These are phyloP conservation scores for Holocentrus rufus DNA, from an alignment of 2,797 vertebrate species.

Conservation along the genomic window DNA sequence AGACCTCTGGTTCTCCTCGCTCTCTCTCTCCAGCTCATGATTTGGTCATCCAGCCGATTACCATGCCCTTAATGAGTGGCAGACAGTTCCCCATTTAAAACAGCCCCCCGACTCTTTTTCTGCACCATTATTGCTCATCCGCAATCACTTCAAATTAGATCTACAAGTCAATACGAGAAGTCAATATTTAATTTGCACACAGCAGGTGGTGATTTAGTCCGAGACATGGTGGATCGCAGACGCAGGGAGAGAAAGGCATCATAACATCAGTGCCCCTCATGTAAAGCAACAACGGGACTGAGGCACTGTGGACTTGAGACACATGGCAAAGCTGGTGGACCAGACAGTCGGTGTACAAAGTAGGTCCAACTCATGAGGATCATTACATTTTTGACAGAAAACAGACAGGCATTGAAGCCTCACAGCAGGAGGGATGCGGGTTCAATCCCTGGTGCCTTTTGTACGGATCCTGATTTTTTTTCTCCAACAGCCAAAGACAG, in stretches of 20 bases:
- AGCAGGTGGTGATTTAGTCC: conserved; percentile 79
- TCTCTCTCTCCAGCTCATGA: conserved; percentile 48
- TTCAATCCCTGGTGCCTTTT: too few species aligned
- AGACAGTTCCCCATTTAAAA: conserved; percentile 67
- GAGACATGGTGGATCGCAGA: conserved; percentile 23
- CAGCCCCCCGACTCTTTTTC: conserved; percentile 61
- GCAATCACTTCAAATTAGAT: conserved; percentile 86
- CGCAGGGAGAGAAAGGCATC: background rate
- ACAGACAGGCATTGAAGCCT: conserved; percentile 19
- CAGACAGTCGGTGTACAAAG: background rate
- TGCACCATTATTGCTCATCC: conserved; percentile 75
- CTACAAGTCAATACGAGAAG: conserved; percentile 82
- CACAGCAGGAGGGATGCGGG: too few species aligned
- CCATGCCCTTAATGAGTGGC: conserved; percentile 66
- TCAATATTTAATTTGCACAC: conserved; percentile 89
- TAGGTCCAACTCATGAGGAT: conserved; percentile 17
- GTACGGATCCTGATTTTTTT: too few species aligned
- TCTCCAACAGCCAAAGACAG: too few species aligned
- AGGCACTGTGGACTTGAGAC: too few species aligned
- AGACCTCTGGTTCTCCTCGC: background rate
- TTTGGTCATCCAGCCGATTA: conserved; percentile 75
- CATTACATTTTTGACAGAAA: conserved; percentile 44
- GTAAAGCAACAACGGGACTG: background rate
- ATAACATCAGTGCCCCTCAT: conserved; percentile 23
- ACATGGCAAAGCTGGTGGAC: background rate